Evolutionary conservation across 2,797 vertebrate genomes (phyloP).

Genomic region (Caiman crocodilus): DNA sequence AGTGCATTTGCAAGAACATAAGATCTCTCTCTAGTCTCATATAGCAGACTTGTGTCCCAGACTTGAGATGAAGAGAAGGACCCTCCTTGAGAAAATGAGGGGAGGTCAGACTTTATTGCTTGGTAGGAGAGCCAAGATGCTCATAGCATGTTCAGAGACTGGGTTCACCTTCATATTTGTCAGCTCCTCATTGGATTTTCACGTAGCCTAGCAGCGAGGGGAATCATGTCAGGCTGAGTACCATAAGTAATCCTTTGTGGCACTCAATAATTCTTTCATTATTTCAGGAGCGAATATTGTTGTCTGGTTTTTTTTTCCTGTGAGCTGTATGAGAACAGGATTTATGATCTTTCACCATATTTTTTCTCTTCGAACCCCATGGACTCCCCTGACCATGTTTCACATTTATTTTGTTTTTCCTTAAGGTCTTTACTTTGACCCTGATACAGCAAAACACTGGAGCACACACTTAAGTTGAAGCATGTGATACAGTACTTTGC

Average conservation of each 20-base stretch:
- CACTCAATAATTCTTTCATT: not conserved
- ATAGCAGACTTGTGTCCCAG: not conserved
- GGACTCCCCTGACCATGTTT: not conserved
- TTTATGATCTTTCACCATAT: rapidly evolving
- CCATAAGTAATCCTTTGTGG: not conserved
- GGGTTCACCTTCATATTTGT: not conserved
- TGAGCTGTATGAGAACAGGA: not conserved
- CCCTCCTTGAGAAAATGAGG: not conserved
- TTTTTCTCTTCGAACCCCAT: not conserved
- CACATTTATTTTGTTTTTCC: not conserved
- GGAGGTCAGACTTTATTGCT: not conserved
- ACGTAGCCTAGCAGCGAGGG: not conserved
- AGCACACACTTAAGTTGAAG: not conserved
- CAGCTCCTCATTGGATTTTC: not conserved
- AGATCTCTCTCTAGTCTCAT: not conserved
- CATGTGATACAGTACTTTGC: not conserved
- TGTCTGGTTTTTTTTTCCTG: not conserved
- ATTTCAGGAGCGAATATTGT: not conserved
- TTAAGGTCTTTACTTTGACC: rapidly evolving
- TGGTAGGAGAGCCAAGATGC: not conserved
- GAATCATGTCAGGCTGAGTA: not conserved
- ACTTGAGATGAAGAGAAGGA: not conserved
- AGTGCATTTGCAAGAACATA: not conserved
- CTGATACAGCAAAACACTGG: not conserved
- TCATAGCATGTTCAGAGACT: not conserved